Conservation (phyloP, 2,113 vertebrate genomes). For the Aplodontia rufa region DNA sequence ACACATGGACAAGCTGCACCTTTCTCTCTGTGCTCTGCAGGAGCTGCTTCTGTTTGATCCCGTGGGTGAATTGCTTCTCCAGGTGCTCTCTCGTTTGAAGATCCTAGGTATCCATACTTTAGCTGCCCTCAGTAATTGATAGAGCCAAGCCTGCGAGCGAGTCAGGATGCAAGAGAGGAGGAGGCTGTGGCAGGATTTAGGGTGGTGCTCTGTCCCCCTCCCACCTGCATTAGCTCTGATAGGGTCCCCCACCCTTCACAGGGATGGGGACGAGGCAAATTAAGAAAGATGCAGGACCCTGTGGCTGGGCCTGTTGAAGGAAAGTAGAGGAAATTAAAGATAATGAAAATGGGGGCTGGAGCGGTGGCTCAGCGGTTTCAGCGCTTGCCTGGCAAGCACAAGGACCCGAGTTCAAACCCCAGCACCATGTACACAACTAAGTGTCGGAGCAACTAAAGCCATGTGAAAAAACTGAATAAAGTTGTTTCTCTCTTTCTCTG, state of each 20-base stretch:
- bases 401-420: no score
- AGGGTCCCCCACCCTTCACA: not conserved
- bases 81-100: not conserved
- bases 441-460: no score
- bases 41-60: slow-evolving; percentile 34
- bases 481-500: no score
- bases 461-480: no score
- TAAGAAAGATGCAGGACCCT: not conserved
- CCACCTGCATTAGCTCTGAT: not conserved
- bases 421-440: no score
- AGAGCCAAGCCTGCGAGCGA: not conserved
- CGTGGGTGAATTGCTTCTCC: slow-evolving; percentile 47
- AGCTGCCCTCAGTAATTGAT: not conserved
- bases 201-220: not conserved
- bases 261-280: not conserved
- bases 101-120: fast-evolving
- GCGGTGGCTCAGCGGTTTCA: no score
- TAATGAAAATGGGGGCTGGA: not conserved
- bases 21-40: not conserved
- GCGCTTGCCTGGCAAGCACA: no score
- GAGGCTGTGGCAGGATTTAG: no score
- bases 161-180: not conserved
- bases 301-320: not conserved
- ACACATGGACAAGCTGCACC: slow-evolving; percentile 14
- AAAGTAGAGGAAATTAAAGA: not conserved